phyloP scores from a whole-genome alignment of 2,888 invertebrate species.

The Leptinotarsa juncta region DNA sequence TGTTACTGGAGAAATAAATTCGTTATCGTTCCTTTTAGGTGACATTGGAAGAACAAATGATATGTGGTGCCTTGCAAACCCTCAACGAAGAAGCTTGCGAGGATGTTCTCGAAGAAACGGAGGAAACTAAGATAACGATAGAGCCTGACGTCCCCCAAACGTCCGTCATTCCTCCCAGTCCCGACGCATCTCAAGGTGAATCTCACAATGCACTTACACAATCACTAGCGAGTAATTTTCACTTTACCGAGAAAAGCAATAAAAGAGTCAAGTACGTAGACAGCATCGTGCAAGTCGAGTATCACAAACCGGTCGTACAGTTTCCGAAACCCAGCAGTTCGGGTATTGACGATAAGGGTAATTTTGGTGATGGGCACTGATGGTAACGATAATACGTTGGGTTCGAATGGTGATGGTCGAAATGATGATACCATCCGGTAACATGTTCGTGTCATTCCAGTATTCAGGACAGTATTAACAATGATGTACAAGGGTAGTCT shows the following conservation, averaged over 20 bases:
- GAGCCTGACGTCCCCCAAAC: constrained; percentile 62
- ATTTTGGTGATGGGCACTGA: constrained; percentile 20
- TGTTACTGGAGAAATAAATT: no score
- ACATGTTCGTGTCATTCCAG: constrained; percentile 22
- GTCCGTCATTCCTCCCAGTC: constrained; percentile 64
- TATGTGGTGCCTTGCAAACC: constrained; percentile 91
- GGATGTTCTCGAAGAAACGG: constrained; percentile 82
- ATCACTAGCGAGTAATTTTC: constrained; percentile 15
- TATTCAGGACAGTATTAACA: constrained; percentile 23
- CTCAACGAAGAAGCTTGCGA: constrained; percentile 94
- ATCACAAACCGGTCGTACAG: constrained; percentile 18
- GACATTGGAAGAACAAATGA: constrained; percentile 94
- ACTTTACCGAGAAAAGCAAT: constrained; percentile 24
- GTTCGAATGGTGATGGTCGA: not conserved
- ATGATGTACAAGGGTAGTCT: not conserved
- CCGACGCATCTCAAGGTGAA: constrained; percentile 64
- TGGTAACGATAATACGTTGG: constrained; percentile 20
- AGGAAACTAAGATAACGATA: constrained; percentile 56
- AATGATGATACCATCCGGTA: not conserved
- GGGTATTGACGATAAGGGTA: not conserved
- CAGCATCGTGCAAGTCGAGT: constrained; percentile 38
- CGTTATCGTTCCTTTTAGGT: constrained; percentile 70
- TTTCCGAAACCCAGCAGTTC: constrained; percentile 4
- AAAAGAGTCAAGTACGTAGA: constrained; percentile 53
- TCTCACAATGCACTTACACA: constrained; percentile 38